Base-by-base conservation (phyloP, 2,113 vertebrate species). In the Chascanopsetta lugubris region DNA sequence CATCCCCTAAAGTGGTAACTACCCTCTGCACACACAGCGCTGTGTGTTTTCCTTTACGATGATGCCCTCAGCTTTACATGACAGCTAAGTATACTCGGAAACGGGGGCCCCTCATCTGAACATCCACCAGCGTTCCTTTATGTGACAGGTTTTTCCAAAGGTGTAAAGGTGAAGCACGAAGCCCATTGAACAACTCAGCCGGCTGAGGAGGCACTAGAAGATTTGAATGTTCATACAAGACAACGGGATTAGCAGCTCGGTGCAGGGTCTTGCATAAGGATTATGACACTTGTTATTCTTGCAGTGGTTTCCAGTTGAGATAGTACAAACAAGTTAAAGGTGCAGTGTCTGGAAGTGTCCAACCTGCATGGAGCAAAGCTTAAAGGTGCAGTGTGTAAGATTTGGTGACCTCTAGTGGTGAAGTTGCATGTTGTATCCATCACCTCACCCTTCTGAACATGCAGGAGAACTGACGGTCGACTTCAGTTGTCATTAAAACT, bases 121-220 rank as follows among this genome's bases (percentile, higher is more conserved):
- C 65, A 68, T 80, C 49, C 34, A 72, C 68, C 79, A 77, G 30
- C 66, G 63, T 61, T 62, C 47, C 58, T 66, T 65, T 69, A 66
- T 69, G 55, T 77, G 75, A 58, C 48, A 73, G 56, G 17, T 72
- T 85, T 77, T 83, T 74, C 83, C 56, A 67, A 48, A 64, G 58
- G 57, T 57, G 46, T 20, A 76, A 59, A 80, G 63, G 69, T 78
- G 61, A 79, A 40, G 27, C 42, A 69, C 76, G 81, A 51, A 61
- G 42, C 21, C 50, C 54, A 57, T 61, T 68, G 56, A 56, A 69
- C 59, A 40, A 32, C 36, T 21, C 13, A 21, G 10, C 45, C 42
- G 61, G 21, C 12, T 54, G 25, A 67, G 7, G 24, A 49, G 15
- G 66, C 34, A 56, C 18, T 45, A 34, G 32, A 34, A 12, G 32